Percentiles rank a stretch among this genome's conserved stretches.
Evolutionary conservation across 2,113 vertebrate genomes (phyloP).

Genomic region (Gobiocypris rarus): DNA sequence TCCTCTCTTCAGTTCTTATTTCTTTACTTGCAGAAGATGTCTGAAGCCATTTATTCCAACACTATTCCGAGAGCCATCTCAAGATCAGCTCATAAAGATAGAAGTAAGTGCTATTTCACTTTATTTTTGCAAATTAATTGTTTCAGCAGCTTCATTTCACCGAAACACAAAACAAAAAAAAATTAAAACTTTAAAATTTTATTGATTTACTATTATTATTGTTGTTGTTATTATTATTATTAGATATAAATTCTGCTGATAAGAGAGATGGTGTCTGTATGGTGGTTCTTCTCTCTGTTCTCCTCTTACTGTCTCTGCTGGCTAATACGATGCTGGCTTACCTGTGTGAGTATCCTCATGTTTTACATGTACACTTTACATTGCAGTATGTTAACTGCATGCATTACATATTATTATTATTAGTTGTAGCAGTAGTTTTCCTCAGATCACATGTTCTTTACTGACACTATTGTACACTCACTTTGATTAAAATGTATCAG

Average conservation of each 20-base stretch:
- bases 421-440: background rate
- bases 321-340: background rate
- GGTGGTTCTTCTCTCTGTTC: background rate
- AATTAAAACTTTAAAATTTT: background rate
- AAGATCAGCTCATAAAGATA: background rate
- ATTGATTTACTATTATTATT: background rate
- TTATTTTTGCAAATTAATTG: background rate
- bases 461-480: too few relatives aligned
- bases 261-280: background rate
- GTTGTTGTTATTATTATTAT: background rate
- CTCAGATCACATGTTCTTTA: too few relatives aligned
- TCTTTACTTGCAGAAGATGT: background rate
- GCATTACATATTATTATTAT: background rate
- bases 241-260: background rate
- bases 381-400: background rate
- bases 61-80: background rate
- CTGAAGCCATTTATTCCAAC: background rate
- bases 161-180: too few relatives aligned
- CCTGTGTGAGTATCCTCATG: conserved; percentile 36
- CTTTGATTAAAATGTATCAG: too few relatives aligned
- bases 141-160: background rate
- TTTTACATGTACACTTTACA: background rate
- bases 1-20: background rate
- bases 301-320: conserved; percentile 33
- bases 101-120: background rate